Evolutionary conservation across 1,140 invertebrate genomes (phyloP).

Genomic region (Colletes latitarsis): DNA sequence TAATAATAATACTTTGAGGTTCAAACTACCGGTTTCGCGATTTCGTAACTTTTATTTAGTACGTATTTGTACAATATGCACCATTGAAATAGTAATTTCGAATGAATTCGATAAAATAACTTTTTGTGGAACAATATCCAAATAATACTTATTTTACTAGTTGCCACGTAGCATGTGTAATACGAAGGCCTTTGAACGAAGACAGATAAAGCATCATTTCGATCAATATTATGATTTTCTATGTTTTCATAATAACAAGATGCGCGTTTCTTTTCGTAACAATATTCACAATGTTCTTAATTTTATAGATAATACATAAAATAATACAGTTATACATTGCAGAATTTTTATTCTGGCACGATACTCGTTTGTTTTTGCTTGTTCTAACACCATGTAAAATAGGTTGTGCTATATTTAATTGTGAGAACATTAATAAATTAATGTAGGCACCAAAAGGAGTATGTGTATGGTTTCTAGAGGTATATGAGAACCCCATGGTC

Average conservation of each 20-base stretch:
- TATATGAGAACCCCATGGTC: too few species aligned
- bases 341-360: conserved; percentile 29
- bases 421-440: conserved; percentile 14
- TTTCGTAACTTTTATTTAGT: background rate
- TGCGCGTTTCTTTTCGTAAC: conserved; percentile 14
- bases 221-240: conserved; percentile 33
- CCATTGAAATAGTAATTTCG: conserved; percentile 29
- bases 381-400: conserved; percentile 46
- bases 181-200: conserved; percentile 27
- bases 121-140: background rate
- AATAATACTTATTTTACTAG: conserved; percentile 26
- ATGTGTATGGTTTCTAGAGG: background rate
- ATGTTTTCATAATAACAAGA: conserved; percentile 43
- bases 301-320: conserved; percentile 37
- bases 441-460: background rate
- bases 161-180: conserved; percentile 14
- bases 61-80: background rate
- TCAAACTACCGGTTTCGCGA: conserved; percentile 22
- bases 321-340: conserved; percentile 22
- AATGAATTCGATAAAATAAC: conserved; percentile 16
- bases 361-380: conserved; percentile 14
- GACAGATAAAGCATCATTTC: conserved; percentile 30
- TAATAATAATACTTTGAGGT: conserved; percentile 38
- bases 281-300: conserved; percentile 37
- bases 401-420: conserved; percentile 37